These are phyloP conservation scores for Smittia aterrima DNA, from an alignment of 2,888 invertebrate genomes.

Conservation along the genomic window DNA sequence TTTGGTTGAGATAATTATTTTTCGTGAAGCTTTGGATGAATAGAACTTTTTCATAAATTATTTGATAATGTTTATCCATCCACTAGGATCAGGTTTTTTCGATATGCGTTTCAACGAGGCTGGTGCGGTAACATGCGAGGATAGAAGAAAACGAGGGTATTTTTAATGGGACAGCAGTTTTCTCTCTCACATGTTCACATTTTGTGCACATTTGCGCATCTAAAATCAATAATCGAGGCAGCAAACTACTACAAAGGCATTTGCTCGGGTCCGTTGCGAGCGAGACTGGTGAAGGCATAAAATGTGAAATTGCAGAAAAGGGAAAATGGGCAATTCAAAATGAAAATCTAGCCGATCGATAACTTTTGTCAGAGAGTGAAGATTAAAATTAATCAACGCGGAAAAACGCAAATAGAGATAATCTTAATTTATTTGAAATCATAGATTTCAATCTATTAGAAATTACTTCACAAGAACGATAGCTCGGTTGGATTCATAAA, in stretches of 20 bases:
- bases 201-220: conserved; percentile 39
- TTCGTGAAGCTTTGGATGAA: background rate
- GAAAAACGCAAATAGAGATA: background rate
- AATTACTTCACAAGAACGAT: too few relatives aligned
- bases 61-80: conserved; percentile 1
- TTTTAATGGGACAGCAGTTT: conserved; percentile 38
- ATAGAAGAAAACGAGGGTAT: conserved; percentile 20
- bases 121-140: background rate
- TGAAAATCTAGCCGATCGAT: conserved; percentile 7
- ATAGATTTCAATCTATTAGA: too few relatives aligned
- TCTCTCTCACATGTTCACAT: conserved; percentile 22
- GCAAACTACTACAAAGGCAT: conserved; percentile 36
- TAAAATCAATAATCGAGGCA: conserved; percentile 37
- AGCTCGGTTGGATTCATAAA: too few relatives aligned
- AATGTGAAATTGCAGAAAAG: background rate
- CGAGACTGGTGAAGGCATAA: background rate
- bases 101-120: conserved; percentile 8
- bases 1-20: background rate
- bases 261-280: background rate
- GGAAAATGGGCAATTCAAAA: background rate
- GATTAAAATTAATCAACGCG: background rate
- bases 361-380: conserved; percentile 2
- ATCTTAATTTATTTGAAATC: background rate
- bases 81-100: background rate
- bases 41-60: background rate